A percentile compares a stretch with the other conserved stretches of the same genome.
Conservation (phyloP, 1,140 invertebrate species). For the Procambarus clarkii region DNA sequence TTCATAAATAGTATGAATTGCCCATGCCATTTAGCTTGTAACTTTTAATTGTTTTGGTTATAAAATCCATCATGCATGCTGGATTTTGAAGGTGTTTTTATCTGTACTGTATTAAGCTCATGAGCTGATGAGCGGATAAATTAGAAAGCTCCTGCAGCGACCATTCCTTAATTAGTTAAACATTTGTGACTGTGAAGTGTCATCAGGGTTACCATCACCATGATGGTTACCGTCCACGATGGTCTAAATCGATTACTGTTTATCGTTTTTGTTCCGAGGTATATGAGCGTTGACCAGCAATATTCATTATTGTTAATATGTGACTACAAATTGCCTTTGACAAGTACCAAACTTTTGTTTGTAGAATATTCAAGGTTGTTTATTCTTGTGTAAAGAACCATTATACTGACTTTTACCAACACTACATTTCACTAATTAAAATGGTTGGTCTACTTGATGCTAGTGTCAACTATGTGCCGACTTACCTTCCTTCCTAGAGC, state of each 20-base stretch:
- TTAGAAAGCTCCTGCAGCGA: background rate
- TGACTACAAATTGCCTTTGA: conserved; percentile 16
- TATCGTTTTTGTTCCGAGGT: background rate
- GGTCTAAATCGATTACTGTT: background rate
- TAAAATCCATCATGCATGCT: background rate
- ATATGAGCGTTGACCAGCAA: background rate
- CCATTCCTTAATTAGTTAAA: background rate
- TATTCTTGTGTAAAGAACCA: background rate
- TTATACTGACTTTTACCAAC: background rate
- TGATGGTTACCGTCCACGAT: background rate
- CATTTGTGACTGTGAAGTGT: background rate
- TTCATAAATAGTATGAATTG: background rate
- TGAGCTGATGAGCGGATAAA: background rate
- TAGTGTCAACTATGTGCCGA: conserved; percentile 3
- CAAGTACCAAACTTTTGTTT: background rate
- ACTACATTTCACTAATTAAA: background rate
- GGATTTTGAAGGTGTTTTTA: background rate
- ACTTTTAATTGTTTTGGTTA: background rate
- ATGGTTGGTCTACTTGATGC: background rate
- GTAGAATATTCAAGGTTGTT: background rate
- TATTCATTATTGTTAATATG: background rate
- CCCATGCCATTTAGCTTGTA: background rate
- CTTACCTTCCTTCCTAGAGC: conserved; percentile 12
- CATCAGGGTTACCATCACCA: background rate
- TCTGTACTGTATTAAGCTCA: background rate